Evolutionary conservation across 1,140 invertebrate genomes (phyloP).

Genomic region (Spodoptera litura): DNA sequence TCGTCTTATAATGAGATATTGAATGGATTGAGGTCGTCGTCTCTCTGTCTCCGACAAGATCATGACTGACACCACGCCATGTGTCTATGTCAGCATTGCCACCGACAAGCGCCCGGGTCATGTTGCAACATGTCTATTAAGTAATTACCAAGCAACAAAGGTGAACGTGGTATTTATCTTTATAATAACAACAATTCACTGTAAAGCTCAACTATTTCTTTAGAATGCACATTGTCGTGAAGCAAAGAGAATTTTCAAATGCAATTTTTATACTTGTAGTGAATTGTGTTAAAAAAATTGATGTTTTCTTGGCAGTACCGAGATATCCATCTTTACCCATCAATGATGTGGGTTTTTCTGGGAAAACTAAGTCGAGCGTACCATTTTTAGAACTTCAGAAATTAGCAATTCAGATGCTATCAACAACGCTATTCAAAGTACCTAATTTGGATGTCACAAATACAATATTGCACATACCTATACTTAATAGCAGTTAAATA

Average conservation of each 20-base stretch:
- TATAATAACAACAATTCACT: slow-evolving; percentile 25
- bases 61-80: slow-evolving; percentile 6
- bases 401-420: slow-evolving; percentile 25
- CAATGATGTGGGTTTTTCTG: neutral
- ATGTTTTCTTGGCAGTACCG: neutral
- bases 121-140: slow-evolving; percentile 45
- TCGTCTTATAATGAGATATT: slow-evolving; percentile 33
- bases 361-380: slow-evolving; percentile 18
- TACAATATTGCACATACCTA: too few relatives aligned
- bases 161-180: slow-evolving; percentile 40
- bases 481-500: too few relatives aligned
- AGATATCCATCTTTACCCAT: neutral
- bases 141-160: slow-evolving; percentile 43
- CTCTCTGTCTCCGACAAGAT: neutral
- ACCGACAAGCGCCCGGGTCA: slow-evolving; percentile 29
- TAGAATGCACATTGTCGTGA: neutral
- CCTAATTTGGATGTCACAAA: slow-evolving; percentile 1
- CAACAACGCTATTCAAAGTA: neutral
- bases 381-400: neutral
- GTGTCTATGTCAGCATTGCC: slow-evolving; percentile 33
- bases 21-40: slow-evolving; percentile 29
- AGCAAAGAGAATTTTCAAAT: neutral
- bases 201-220: slow-evolving; percentile 10
- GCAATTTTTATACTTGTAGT: neutral
- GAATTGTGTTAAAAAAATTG: neutral